phyloP scores from a whole-genome alignment of 64 coral and sea anemone species.

The Porites lutea region DNA sequence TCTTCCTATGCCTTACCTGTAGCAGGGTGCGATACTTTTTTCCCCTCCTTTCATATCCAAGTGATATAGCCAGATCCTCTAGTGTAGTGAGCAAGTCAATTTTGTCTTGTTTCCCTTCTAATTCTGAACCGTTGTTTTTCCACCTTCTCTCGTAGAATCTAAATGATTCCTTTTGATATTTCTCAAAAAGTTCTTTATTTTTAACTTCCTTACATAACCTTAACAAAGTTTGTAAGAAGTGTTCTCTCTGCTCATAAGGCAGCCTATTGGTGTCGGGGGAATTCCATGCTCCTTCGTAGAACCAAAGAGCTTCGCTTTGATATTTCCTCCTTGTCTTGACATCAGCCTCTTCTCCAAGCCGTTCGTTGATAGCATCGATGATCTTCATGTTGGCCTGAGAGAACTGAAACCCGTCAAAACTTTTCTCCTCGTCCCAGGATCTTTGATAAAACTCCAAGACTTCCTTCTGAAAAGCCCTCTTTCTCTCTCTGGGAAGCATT shows the following conservation, averaged over 20 bases:
- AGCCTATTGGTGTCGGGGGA: constrained; percentile 23
- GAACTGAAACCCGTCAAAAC: background rate
- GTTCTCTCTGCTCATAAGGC: background rate
- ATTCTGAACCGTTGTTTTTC: background rate
- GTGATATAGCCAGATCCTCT: background rate
- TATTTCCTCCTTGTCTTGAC: background rate
- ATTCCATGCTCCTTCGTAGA: constrained; percentile 34
- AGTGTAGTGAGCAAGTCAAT: background rate
- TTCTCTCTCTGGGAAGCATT: background rate
- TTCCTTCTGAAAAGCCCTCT: background rate
- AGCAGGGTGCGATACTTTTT: background rate
- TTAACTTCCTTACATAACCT: background rate
- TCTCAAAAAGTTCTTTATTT: background rate
- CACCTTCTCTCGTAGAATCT: constrained; percentile 6
- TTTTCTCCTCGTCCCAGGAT: background rate
- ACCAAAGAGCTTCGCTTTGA: constrained; percentile 17
- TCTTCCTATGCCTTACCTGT: background rate
- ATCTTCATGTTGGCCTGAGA: background rate
- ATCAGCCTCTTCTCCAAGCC: background rate
- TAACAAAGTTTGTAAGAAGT: background rate
- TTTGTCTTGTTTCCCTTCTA: background rate
- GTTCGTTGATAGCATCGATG: constrained; percentile 6
- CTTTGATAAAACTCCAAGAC: constrained; percentile 4
- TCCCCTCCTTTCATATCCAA: background rate
- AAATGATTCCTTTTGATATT: background rate